A percentile compares a stretch with the other conserved stretches of the same genome.
phyloP scores from a whole-genome alignment of 1,140 invertebrate genomes.

The Sinonovacula constricta region DNA sequence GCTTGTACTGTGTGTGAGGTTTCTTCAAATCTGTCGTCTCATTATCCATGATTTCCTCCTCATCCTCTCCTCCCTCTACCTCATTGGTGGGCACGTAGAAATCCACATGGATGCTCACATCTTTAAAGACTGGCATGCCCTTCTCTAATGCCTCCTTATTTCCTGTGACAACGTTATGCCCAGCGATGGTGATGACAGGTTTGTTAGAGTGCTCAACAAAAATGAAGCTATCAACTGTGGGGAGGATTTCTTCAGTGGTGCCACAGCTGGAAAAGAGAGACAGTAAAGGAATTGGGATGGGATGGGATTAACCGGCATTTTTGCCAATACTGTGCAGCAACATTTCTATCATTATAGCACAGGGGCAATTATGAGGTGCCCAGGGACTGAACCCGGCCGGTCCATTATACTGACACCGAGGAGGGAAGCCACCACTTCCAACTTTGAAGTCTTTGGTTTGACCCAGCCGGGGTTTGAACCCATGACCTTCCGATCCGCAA shows the following conservation, averaged over 20 bases:
- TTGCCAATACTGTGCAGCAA: too few relatives aligned
- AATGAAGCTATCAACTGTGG: slow-evolving; percentile 89
- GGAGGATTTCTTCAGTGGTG: slow-evolving; percentile 81
- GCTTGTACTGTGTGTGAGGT: slow-evolving; percentile 19
- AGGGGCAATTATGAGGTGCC: too few relatives aligned
- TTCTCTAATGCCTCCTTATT: slow-evolving; percentile 91
- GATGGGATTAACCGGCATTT: too few relatives aligned
- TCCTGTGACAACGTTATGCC: slow-evolving; percentile 86
- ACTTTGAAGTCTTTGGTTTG: too few relatives aligned
- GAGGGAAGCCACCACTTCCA: too few relatives aligned
- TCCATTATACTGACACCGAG: too few relatives aligned
- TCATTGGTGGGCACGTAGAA: slow-evolving; percentile 80
- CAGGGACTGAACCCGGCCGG: too few relatives aligned
- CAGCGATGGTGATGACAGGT: slow-evolving; percentile 90
- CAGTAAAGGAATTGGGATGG: slow-evolving; percentile 29
- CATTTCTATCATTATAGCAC: too few relatives aligned
- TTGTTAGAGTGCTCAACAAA: slow-evolving; percentile 92
- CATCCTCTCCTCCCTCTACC: slow-evolving; percentile 54
- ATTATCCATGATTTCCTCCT: slow-evolving; percentile 57
- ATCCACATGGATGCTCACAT: slow-evolving; percentile 80
- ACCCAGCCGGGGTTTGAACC: too few relatives aligned
- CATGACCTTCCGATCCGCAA: too few relatives aligned
- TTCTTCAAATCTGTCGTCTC: slow-evolving; percentile 19
- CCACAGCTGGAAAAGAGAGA: slow-evolving; percentile 62
- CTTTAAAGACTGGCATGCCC: slow-evolving; percentile 89